Evolutionary conservation across 1,140 invertebrate species (phyloP), one percentile per base, ranked within the genome.

Genomic region (Zaprionus vittiger): DNA sequence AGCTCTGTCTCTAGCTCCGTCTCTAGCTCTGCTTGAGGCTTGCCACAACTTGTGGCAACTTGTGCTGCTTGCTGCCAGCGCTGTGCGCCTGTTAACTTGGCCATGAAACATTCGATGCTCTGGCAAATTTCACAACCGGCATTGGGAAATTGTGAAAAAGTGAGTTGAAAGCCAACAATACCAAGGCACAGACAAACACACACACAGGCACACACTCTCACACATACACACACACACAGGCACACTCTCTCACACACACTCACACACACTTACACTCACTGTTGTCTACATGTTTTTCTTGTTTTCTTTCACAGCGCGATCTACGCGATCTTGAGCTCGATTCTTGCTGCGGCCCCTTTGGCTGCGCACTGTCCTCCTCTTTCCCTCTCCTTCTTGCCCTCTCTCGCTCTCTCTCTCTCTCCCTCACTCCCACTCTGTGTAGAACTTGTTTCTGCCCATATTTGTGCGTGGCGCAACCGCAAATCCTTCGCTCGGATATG

Each of bases 61-160:
- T 34, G 2, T 11, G 31, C 31, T 57, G 37, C 47, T 59, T 34
- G 55, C 70, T 81, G 52, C 14, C 17, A 31, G 14, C 59, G 62
- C 85, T 90, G 85, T 54, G 85, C 85, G 85, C 85, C 85, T 91
- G 85, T 76, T 90, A 91, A 90, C 85, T 90, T 90, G 85, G 85
- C 85, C 85, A 90, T 90, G 85, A 90, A 90, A 90, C 85, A 90
- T 91, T 90, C 80, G 77, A 75, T 67, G 82, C 74, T 75, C 68
- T 72, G 80, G 73, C 79, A 64, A 89, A 89, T 90, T 89, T 84
- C 75, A 73, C 85, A 89, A 80, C 72, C 79, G 81, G 79, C 81
- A 87, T 76, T 66, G 81, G 81, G 64, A 87, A 89, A 84, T 84
- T 64, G 86, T 78, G 67, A 79, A 85, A 84, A 85, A 85, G 82